Conservation (phyloP, 30 jellyfish, hydroid and myxozoan species). For the Pelagia noctiluca region DNA sequence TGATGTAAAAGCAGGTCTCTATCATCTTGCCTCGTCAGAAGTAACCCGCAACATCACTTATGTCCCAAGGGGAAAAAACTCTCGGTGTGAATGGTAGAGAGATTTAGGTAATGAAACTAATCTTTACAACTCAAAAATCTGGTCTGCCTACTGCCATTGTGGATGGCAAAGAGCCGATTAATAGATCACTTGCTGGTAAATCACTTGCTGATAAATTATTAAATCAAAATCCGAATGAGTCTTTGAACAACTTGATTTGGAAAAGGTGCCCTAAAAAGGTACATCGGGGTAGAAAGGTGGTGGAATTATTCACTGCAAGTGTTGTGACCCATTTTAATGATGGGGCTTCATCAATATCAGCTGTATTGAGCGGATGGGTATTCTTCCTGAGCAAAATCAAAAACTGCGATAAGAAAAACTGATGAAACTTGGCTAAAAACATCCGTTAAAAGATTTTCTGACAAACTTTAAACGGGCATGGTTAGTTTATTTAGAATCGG, state of each 20-base stretch:
- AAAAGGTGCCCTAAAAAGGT: conserved; percentile 7
- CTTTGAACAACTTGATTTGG: conserved; percentile 6
- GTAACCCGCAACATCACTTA: conserved; percentile 19
- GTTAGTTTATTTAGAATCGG: no score
- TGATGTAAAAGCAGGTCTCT: no score
- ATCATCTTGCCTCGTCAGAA: conserved; percentile 62
- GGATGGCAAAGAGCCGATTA: conserved; percentile 42
- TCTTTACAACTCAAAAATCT: no score
- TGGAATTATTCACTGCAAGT: neutral
- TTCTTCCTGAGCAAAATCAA: neutral
- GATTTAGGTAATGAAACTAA: no score
- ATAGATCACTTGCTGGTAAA: neutral
- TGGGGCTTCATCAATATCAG: neutral
- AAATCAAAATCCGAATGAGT: conserved; percentile 33
- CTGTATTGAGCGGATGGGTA: neutral
- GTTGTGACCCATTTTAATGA: neutral
- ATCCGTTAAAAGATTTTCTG: neutral
- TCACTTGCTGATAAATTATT: neutral
- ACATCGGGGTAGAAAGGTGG: neutral
- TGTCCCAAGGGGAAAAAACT: conserved; percentile 68
- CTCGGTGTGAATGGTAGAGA: no score
- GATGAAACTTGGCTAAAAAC: neutral
- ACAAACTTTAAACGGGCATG: neutral
- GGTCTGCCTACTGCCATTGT: no score
- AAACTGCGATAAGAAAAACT: neutral